Evolutionary conservation across 2,888 invertebrate genomes (phyloP).

Genomic region (Sylvicola cinctus): DNA sequence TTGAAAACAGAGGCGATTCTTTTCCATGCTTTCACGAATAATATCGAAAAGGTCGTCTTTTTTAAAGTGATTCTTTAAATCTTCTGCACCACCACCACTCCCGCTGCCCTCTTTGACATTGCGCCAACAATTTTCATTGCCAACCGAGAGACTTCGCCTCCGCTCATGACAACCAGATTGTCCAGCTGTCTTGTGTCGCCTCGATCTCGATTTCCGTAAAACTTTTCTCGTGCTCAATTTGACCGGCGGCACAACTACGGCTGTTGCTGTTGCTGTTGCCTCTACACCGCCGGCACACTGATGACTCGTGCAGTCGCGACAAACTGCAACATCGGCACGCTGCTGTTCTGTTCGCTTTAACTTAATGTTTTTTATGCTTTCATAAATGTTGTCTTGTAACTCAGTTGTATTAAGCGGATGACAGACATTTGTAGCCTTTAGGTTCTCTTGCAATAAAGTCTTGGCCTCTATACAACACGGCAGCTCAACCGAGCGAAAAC

Average conservation of each 20-base stretch:
- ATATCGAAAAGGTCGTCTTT: slow-evolving; percentile 67
- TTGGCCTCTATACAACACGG: neutral
- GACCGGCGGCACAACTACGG: neutral
- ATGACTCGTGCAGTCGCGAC: neutral
- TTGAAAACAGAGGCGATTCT: slow-evolving; percentile 71
- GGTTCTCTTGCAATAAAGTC: neutral
- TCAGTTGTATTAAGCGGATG: neutral
- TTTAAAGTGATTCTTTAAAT: slow-evolving; percentile 46
- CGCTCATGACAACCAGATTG: slow-evolving; percentile 10
- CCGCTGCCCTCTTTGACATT: slow-evolving; percentile 3
- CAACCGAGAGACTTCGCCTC: slow-evolving; percentile 24
- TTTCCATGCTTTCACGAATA: slow-evolving; percentile 80
- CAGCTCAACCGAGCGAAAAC: neutral
- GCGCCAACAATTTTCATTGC: slow-evolving; percentile 21
- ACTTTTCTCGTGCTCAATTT: slow-evolving; percentile 14
- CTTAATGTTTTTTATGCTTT: neutral
- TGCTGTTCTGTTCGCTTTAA: neutral
- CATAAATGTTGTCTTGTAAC: neutral
- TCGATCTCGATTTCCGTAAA: slow-evolving; percentile 18
- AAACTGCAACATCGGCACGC: neutral
- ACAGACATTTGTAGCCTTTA: neutral
- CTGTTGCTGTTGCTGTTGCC: neutral
- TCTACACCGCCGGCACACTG: too few species aligned
- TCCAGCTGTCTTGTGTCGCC: slow-evolving; percentile 14
- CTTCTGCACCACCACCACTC: slow-evolving; percentile 23